Evolutionary conservation across 2,888 invertebrate species (phyloP), one percentile per base, ranked within the genome.

Genomic region (Hirtodrosophila histrioides): DNA sequence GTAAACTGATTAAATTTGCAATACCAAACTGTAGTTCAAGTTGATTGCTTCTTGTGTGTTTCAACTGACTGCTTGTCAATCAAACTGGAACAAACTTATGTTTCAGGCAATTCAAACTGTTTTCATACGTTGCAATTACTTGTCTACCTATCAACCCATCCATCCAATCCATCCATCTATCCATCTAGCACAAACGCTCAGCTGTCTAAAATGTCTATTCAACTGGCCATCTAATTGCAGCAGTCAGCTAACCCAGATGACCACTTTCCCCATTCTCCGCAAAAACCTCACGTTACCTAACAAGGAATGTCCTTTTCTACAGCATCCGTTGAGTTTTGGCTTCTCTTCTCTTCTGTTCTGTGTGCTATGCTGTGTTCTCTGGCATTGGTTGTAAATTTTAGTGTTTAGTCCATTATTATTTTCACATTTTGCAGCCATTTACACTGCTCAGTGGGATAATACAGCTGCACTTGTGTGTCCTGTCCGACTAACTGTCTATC

Each of bases 331-430:
- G 27, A 37, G 58, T 43, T 54, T 61, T 36, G 24, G 27, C 36
- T 64, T 40, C 40, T 50, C 33, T 48, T 23, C 31, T 39, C 36
- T 64, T 40, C 40, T 50, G 29, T 48, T 23, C 31, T 39, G 23
- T 33, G 36, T 55, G 3, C 17, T 12, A 24, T 60, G 23, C 36
- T 27, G 2, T 27, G 27, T 27, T 31, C 58, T 54, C 50, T 62
- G 65, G 44, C 65, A 74, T 71, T 71, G 57, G 74, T 72, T 79
- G 71, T 81, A 77, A 75, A 79, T 81, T 81, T 75, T 69, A 71
- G 79, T 75, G 78, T 74, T 79, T 80, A 79, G 81, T 79, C 71
- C 69, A 75, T 80, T 79, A 79, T 81, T 81, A 80, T 81, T 79
- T 79, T 81, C 81, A 77, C 79, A 79, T 79, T 79, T 72, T 75